Conservation (phyloP, 2,113 vertebrate species). For the Siniperca chuatsi region DNA sequence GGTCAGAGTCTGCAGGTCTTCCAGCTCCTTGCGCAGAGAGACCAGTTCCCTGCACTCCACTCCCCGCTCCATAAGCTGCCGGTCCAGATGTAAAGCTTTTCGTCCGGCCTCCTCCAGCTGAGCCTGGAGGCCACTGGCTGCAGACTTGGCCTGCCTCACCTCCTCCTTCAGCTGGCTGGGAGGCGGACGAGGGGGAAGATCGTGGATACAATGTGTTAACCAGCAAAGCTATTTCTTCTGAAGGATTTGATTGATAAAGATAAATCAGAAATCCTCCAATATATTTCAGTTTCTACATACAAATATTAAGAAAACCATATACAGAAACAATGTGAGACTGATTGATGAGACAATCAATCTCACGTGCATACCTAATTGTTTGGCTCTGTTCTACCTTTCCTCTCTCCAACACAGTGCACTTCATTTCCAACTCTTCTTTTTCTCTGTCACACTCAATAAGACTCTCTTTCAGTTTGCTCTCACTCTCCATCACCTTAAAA, state of each 20-base stretch:
- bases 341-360: neutral
- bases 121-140: conserved; percentile 81
- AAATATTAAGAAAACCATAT: neutral
- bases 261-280: neutral
- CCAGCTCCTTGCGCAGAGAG: conserved; percentile 84
- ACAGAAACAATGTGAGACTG: neutral
- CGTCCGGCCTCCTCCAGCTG: conserved; percentile 81
- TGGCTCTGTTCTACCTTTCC: conserved; percentile 82
- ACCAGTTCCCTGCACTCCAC: conserved; percentile 77
- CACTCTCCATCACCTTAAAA: conserved; percentile 89
- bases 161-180: conserved; percentile 87
- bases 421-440: conserved; percentile 86
- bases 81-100: conserved; percentile 83
- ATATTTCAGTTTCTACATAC: neutral
- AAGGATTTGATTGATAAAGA: neutral
- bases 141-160: conserved; percentile 76
- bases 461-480: conserved; percentile 84
- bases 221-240: neutral
- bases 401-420: conserved; percentile 83
- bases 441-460: conserved; percentile 87
- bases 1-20: conserved; percentile 82
- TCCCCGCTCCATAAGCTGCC: conserved; percentile 82
- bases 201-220: neutral
- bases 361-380: conserved; percentile 83
- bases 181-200: neutral